Percentiles rank a stretch among this genome's conserved stretches.
Conservation (phyloP, 53 echinoderm and acorn worm genomes). For the Luidia sarsii region DNA sequence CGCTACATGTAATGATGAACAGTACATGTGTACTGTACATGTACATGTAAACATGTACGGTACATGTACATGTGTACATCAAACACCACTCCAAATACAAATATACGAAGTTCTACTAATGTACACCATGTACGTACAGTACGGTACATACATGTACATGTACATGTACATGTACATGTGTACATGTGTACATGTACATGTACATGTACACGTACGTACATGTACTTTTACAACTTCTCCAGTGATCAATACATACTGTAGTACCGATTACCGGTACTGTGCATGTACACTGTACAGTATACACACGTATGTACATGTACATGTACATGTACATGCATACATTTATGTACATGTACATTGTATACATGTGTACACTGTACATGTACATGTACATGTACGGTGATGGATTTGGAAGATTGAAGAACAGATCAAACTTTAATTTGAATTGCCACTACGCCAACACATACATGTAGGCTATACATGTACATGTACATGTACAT, state of each 20-base stretch:
- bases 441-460: too few species aligned
- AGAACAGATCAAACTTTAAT: too few species aligned
- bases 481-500: too few species aligned
- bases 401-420: too few species aligned
- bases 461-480: too few species aligned
- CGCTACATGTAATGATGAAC: too few species aligned
- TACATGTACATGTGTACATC: background rate
- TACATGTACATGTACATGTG: slow-evolving; percentile 6
- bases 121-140: background rate
- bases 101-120: too few species aligned
- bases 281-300: background rate
- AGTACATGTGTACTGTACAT: background rate
- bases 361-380: too few species aligned
- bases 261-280: too few species aligned
- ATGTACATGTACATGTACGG: too few species aligned
- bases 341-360: slow-evolving; percentile 6
- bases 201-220: slow-evolving; percentile 8
- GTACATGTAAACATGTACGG: background rate
- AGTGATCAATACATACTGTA: background rate
- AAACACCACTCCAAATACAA: background rate
- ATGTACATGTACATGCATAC: background rate
- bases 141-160: background rate
- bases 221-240: background rate
- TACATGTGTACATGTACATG: slow-evolving; percentile 10
- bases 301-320: background rate